Percentiles rank a stretch among this genome's conserved stretches.
phyloP scores from a whole-genome alignment of 2,797 vertebrate genomes.

The Buceros bicornis region DNA sequence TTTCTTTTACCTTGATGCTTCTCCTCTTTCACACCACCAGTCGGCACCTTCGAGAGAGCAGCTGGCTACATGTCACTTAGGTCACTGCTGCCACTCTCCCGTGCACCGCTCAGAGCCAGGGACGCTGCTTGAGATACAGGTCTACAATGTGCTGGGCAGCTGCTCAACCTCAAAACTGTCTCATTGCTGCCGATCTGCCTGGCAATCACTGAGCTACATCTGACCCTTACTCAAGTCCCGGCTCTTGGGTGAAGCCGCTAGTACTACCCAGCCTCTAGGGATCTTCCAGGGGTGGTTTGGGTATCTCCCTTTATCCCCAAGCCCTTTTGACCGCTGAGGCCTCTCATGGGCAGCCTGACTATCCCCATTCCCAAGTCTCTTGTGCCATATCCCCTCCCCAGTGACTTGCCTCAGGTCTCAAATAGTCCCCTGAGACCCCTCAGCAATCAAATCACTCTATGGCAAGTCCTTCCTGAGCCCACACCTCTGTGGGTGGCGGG shows the following conservation, averaged over 20 bases:
- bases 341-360: neutral
- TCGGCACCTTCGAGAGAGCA: neutral
- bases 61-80: neutral
- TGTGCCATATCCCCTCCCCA: neutral
- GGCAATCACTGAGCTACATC: neutral
- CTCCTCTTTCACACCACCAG: neutral
- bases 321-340: neutral
- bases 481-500: neutral
- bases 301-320: neutral
- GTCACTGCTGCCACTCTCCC: neutral
- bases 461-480: neutral
- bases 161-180: neutral
- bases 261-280: neutral
- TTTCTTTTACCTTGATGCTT: neutral
- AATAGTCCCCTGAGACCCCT: neutral
- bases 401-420: neutral
- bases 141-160: neutral
- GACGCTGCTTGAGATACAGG: neutral
- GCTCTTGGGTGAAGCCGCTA: neutral
- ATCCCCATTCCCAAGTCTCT: neutral
- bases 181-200: neutral
- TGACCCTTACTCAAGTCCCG: neutral
- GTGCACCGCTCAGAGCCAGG: neutral
- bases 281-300: neutral
- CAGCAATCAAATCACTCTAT: neutral